Conservation (phyloP, 1,140 invertebrate genomes). For the Panulirus ornatus region DNA sequence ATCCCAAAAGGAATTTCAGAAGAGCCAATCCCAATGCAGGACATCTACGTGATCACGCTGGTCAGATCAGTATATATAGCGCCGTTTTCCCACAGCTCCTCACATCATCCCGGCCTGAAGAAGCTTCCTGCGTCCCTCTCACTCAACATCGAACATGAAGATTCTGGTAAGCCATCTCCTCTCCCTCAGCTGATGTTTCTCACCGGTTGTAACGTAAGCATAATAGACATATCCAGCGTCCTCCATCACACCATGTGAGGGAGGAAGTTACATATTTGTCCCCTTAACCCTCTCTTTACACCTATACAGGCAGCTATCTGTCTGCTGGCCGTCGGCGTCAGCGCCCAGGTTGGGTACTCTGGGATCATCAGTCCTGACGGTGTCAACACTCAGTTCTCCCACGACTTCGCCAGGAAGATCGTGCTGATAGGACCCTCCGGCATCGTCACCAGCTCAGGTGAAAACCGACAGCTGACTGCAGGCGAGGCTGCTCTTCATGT, state of each 20-base stretch:
- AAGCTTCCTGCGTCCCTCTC: conserved; percentile 23
- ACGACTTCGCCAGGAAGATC: conserved; percentile 47
- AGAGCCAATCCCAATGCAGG: conserved; percentile 22
- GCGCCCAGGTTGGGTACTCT: conserved; percentile 63
- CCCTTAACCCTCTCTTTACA: too few relatives aligned
- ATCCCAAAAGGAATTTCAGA: too few relatives aligned
- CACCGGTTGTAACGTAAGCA: too few relatives aligned
- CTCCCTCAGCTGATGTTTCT: too few relatives aligned
- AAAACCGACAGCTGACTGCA: conserved; percentile 48
- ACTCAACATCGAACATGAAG: conserved; percentile 11
- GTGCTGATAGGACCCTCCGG: conserved; percentile 55
- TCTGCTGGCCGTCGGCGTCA: conserved; percentile 55
- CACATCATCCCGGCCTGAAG: conserved; percentile 27
- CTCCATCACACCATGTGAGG: too few relatives aligned
- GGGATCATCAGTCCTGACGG: conserved; percentile 67
- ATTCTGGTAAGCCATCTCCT: conserved; percentile 24
- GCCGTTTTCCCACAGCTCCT: not conserved
- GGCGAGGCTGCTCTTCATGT: conserved; percentile 37
- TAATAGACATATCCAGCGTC: too few relatives aligned
- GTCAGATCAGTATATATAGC: conserved; percentile 4
- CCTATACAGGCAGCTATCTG: conserved; percentile 58
- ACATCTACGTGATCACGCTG: not conserved
- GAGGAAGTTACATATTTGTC: too few relatives aligned
- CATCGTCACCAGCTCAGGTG: conserved; percentile 54
- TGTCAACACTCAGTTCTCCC: conserved; percentile 41